Evolutionary conservation across 2,797 vertebrate species (phyloP), one percentile per base, ranked within the genome.

Genomic region (Trachurus trachurus): DNA sequence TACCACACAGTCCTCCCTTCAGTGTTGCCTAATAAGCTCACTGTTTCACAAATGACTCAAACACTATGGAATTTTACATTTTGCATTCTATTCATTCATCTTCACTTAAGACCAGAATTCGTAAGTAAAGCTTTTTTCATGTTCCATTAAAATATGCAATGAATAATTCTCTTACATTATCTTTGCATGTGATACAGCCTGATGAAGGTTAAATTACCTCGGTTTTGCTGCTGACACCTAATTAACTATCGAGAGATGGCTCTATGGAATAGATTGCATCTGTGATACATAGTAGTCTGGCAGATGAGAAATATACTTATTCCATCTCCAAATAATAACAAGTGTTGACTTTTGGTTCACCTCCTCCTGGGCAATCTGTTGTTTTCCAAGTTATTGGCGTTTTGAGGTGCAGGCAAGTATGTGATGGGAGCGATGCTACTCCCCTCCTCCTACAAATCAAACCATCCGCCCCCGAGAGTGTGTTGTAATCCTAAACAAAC

Each of bases 161-260:
- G 84, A 92, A 92, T 93, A 87, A 92, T 94, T 91, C 87, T 84
- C 87, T 90, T 76, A 76, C 86, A 94, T 92, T 89, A 91, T 90
- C 84, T 76, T 54, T 72, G 89, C 86, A 90, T 92, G 87, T 90
- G 89, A 87, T 92, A 68, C 62, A 76, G 75, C 74, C 78, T 86
- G 82, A 90, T 91, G 83, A 91, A 91, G 88, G 88, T 94, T 91
- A 91, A 92, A 89, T 89, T 80, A 91, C 88, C 86, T 87, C 66
- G 65, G 80, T 82, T 86, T 82, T 80, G 80, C 87, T 60, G 74
- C 86, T 87, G 90, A 92, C 87, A 90, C 76, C 71, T 81, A 93
- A 93, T 94, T 92, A 94, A 86, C 84, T 62, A 84, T 80, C 66
- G 76, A 49, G 86, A 85, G 81, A 77, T 54, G 78, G 71, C 84